Evolutionary conservation across 2,113 vertebrate species (phyloP), one percentile per base, ranked within the genome.

Genomic region (Ranitomeya imitator): DNA sequence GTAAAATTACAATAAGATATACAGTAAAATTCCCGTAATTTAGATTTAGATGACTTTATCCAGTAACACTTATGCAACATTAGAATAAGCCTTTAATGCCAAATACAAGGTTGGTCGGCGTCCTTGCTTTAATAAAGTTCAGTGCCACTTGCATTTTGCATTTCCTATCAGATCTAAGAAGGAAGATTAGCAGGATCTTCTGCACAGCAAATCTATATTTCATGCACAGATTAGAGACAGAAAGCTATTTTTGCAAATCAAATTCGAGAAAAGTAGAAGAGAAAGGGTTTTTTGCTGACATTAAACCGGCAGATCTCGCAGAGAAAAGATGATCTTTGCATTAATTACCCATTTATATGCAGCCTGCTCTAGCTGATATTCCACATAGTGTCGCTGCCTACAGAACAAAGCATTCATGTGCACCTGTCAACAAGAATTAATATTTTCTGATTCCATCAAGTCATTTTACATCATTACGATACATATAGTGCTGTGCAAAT

Each of bases 181-280:
- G 86, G 12, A 31, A 83, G 78, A 81, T 82, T 88, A 83, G 78
- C 26, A 15, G 61, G 79, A 83, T 82, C 63, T 82, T 81, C 37
- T 9, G 45, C 19, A 67, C 65, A 59, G 79, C 65, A 82, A 88
- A 82, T 74, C 63, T 67, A 73, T 71, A 82, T 88, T 82, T 88
- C 63, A 88, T 82, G 78, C 86, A 83, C 65, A 82, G 86, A 88
- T 81, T 82, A 82, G 86, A 76, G 52, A 52, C 60, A 37, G 86
- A 26, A 80, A 82, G 86, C 86, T 82, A 88, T 82, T 83, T 88
- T 73, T 73, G 65, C 57, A 60, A 87, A 79, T 82, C 79, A 76
- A 79, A 79, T 86, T 79, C 26, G 57, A 65, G 60, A 67, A 63
- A 79, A 79, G 60, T 45, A 31, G 63, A 63, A 77, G 73, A 77